phyloP scores from a whole-genome alignment of 2,888 invertebrate species.

The Onchidella celtica region DNA sequence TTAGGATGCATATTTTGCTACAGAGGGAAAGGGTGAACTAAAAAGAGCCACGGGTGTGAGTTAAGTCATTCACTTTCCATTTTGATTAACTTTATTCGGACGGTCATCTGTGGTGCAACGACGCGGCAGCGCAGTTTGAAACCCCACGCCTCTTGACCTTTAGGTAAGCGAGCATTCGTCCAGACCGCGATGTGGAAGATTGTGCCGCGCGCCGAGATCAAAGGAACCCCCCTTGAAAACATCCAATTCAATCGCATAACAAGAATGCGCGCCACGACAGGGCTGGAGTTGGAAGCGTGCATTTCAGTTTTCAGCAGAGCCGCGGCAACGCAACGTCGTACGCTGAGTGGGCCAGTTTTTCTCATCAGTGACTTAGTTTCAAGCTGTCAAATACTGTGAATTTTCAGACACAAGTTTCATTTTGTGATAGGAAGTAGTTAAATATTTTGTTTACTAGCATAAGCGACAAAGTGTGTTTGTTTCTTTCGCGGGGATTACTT shows the following conservation, averaged over 20 bases:
- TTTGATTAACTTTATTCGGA: constrained; percentile 18
- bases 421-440: too few species aligned
- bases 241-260: constrained; percentile 65
- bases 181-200: constrained; percentile 62
- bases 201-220: constrained; percentile 66
- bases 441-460: too few species aligned
- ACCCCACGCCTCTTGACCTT: constrained; percentile 62
- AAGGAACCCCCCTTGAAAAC: constrained; percentile 61
- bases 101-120: constrained; percentile 14
- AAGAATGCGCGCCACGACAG: constrained; percentile 59
- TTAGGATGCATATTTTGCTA: too few species aligned
- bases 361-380: too few species aligned
- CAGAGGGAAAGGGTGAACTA: too few species aligned
- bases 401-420: too few species aligned
- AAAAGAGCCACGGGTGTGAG: too few species aligned
- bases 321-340: constrained; percentile 29
- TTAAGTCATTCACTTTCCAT: not conserved
- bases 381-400: too few species aligned
- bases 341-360: too few species aligned
- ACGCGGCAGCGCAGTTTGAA: constrained; percentile 13
- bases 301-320: constrained; percentile 27
- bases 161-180: constrained; percentile 53
- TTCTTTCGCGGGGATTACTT: constrained; percentile 31
- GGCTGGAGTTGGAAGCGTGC: constrained; percentile 24
- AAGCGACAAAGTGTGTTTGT: not conserved